phyloP scores from a whole-genome alignment of 1,140 invertebrate species.

The Trissolcus basalis region DNA sequence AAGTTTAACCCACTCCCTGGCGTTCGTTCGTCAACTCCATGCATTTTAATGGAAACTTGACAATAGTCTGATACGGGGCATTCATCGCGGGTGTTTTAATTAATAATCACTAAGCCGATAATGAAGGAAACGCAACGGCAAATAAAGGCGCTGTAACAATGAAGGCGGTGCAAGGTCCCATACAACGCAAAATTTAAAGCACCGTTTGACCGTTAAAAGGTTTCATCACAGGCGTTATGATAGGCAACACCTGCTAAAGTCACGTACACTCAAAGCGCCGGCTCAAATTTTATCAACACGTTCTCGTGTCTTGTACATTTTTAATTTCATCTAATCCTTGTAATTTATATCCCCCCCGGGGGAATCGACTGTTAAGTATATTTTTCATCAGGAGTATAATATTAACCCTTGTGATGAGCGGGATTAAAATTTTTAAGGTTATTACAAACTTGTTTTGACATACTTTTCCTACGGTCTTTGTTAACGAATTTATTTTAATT shows the following conservation, averaged over 20 bases:
- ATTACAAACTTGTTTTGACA: too few relatives aligned
- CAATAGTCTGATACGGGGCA: too few relatives aligned
- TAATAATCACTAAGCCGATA: not conserved
- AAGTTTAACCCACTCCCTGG: constrained; percentile 73
- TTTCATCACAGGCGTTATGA: constrained; percentile 35
- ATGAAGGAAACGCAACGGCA: not conserved
- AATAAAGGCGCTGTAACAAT: constrained; percentile 5
- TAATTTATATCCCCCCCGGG: constrained; percentile 28
- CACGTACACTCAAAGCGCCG: constrained; percentile 17
- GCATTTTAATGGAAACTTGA: too few relatives aligned
- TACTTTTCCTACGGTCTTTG: too few relatives aligned
- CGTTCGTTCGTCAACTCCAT: not conserved
- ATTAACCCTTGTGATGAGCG: too few relatives aligned
- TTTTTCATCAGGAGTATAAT: too few relatives aligned
- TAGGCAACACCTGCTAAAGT: constrained; percentile 20
- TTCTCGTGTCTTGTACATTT: constrained; percentile 36
- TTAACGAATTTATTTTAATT: too few relatives aligned
- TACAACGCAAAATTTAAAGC: constrained; percentile 16
- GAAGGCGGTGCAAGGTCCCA: not conserved
- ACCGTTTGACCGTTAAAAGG: constrained; percentile 23
- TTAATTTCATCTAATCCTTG: constrained; percentile 53
- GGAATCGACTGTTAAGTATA: too few relatives aligned
- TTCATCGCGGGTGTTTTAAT: not conserved
- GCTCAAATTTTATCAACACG: constrained; percentile 35
- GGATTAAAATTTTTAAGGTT: too few relatives aligned